These are phyloP conservation scores for Lampris megalopsis DNA, from an alignment of 2,113 vertebrate genomes.

Conservation along the genomic window DNA sequence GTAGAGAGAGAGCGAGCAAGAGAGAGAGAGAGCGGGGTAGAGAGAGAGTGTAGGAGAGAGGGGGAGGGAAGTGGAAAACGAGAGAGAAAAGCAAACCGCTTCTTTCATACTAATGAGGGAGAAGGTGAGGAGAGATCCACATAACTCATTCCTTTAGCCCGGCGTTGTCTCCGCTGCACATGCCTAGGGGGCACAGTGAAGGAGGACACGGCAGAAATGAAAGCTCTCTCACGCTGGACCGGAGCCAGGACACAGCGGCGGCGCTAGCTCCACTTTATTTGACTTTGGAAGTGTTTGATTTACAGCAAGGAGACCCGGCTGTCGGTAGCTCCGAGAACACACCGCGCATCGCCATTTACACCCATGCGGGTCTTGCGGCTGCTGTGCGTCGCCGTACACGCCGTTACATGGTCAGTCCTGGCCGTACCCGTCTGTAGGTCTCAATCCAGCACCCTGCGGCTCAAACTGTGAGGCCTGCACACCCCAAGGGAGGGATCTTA, in stretches of 20 bases:
- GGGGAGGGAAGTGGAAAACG: constrained; percentile 21
- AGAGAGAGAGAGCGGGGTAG: constrained; percentile 25
- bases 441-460: constrained; percentile 42
- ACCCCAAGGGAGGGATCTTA: constrained; percentile 60
- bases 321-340: constrained; percentile 69
- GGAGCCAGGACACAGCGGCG: constrained; percentile 67
- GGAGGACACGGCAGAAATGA: constrained; percentile 71
- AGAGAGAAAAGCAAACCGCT: constrained; percentile 45
- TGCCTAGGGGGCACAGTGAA: constrained; percentile 69
- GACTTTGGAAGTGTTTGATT: constrained; percentile 78
- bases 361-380: constrained; percentile 38
- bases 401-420: constrained; percentile 52
- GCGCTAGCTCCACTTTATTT: constrained; percentile 76
- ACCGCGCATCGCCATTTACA: constrained; percentile 31
- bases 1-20: constrained; percentile 52
- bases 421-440: constrained; percentile 33
- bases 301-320: constrained; percentile 69
- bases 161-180: constrained; percentile 68
- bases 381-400: constrained; percentile 31
- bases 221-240: constrained; percentile 61
- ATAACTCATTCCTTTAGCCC: constrained; percentile 73
- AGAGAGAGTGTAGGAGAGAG: neutral
- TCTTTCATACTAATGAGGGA: constrained; percentile 71
- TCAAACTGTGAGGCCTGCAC: constrained; percentile 64
- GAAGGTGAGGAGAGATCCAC: constrained; percentile 74